Conservation (phyloP, 2,888 invertebrate species). For the Anthophora plumipes region DNA sequence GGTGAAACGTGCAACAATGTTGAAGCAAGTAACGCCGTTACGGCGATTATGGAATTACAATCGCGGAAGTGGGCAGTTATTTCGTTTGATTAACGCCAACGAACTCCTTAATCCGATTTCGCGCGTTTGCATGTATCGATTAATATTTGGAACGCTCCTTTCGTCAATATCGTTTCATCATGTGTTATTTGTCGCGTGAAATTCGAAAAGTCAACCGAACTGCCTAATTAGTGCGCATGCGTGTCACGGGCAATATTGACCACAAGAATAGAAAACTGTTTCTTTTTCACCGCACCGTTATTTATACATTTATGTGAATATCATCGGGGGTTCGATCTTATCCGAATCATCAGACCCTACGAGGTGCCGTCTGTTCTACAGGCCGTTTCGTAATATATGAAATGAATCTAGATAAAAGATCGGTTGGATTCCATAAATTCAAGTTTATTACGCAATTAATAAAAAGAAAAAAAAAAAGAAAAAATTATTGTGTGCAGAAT, state of each 20-base stretch:
- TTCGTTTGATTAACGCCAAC: neutral
- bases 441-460: too few relatives aligned
- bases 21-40: neutral
- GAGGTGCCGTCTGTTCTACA: neutral
- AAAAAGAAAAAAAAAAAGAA: neutral
- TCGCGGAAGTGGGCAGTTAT: neutral
- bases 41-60: neutral
- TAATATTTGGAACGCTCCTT: neutral
- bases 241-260: neutral
- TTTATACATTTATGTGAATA: conserved; percentile 12
- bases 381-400: too few relatives aligned
- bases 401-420: too few relatives aligned
- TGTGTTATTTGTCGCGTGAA: neutral
- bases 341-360: neutral
- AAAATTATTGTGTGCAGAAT: neutral
- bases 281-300: conserved; percentile 2
- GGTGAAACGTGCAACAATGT: neutral
- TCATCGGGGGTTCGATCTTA: neutral
- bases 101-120: neutral
- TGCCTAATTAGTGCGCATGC: conserved; percentile 8
- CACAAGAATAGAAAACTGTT: conserved; percentile 4
- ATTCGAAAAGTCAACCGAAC: neutral
- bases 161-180: neutral
- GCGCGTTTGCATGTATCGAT: neutral
- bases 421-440: too few relatives aligned